These are phyloP conservation scores for Leucophenga maculata DNA, from an alignment of 2,888 invertebrate species.

Conservation along the genomic window DNA sequence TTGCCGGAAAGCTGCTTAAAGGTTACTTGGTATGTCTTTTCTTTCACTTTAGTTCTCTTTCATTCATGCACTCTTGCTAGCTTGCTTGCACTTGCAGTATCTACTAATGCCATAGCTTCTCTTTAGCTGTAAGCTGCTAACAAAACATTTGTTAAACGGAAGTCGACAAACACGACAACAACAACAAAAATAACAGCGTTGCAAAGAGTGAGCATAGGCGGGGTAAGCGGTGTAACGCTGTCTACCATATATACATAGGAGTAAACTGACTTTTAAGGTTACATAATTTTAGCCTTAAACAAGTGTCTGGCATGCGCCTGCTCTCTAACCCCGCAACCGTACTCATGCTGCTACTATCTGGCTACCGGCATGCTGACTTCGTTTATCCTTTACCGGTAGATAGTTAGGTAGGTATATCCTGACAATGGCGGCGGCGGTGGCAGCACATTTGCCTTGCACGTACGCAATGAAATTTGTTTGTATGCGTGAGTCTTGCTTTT, in stretches of 20 bases:
- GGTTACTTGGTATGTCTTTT: constrained; percentile 1
- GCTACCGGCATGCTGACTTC: too few species aligned
- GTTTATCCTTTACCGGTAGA: not conserved
- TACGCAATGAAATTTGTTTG: constrained; percentile 1
- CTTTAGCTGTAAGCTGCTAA: constrained; percentile 36
- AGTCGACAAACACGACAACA: constrained; percentile 58
- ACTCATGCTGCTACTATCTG: not conserved
- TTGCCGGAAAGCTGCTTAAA: constrained; percentile 22
- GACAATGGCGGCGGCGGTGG: not conserved
- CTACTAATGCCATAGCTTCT: too few species aligned
- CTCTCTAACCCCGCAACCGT: constrained; percentile 30
- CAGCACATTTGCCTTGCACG: constrained; percentile 5
- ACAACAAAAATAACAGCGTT: not conserved
- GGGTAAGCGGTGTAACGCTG: not conserved
- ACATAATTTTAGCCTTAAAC: constrained; percentile 49
- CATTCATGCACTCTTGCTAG: constrained; percentile 36
- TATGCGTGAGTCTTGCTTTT: not conserved
- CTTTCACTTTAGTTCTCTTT: too few species aligned
- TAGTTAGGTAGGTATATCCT: not conserved
- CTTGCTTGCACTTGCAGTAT: too few species aligned
- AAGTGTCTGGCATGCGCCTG: constrained; percentile 18
- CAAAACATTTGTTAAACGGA: constrained; percentile 63
- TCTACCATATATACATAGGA: not conserved
- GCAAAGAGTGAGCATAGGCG: not conserved
- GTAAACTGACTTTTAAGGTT: constrained; percentile 51